Conservation (phyloP, 2,797 vertebrate species). For the Falco concolor region DNA sequence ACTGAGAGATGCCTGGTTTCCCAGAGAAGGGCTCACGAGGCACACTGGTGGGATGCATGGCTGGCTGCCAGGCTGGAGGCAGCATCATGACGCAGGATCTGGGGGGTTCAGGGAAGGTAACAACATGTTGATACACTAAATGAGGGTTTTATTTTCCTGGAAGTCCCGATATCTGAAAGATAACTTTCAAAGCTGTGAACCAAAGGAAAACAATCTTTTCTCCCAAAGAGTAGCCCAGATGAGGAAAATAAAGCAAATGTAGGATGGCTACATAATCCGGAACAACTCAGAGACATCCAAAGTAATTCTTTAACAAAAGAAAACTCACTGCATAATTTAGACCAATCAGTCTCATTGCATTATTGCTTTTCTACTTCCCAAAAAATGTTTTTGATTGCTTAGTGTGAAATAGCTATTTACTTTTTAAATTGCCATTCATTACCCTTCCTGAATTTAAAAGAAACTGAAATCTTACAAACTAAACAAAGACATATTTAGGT, state of each 20-base stretch:
- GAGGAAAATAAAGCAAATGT: neutral
- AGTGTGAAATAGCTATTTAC: neutral
- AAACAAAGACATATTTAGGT: neutral
- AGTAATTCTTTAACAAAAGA: neutral
- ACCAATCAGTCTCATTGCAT: neutral
- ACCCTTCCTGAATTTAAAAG: neutral
- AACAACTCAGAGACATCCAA: neutral
- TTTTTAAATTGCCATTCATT: neutral
- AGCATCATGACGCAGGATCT: fast-evolving
- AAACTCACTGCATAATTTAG: neutral
- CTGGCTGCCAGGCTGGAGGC: neutral
- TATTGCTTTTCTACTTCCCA: neutral
- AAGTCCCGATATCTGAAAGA: neutral
- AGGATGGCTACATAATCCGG: neutral
- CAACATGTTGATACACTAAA: neutral
- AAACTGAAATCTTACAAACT: neutral
- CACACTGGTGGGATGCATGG: fast-evolving
- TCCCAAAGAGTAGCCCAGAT: neutral
- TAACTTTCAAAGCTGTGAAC: conserved; percentile 12
- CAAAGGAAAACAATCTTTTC: neutral
- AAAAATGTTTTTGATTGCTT: neutral
- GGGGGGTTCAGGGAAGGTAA: neutral
- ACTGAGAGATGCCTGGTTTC: neutral
- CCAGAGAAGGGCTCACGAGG: fast-evolving
- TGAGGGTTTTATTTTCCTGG: neutral